These are phyloP conservation scores for Fistularia tabacaria DNA, from an alignment of 2,797 vertebrate genomes.

Conservation along the genomic window DNA sequence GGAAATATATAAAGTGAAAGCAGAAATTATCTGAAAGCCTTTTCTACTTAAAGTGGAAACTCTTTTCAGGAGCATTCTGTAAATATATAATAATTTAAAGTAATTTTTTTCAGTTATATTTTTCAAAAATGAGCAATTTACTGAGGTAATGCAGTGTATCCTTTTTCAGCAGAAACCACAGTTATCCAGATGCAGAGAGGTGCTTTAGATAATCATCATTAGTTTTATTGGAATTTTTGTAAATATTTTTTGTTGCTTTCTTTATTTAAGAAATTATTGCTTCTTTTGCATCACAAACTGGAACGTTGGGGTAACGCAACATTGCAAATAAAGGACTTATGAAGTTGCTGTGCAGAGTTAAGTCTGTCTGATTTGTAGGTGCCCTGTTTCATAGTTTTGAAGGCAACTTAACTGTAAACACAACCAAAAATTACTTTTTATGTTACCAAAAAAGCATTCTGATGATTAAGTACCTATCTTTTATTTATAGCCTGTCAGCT, in stretches of 20 bases:
- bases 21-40: slow-evolving; percentile 79
- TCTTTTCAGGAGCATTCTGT: slow-evolving; percentile 80
- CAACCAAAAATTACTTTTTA: too few species aligned
- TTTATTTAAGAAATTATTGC: slow-evolving; percentile 91
- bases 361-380: slow-evolving; percentile 1
- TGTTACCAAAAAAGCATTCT: too few species aligned
- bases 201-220: slow-evolving; percentile 88
- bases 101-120: slow-evolving; percentile 63
- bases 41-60: slow-evolving; percentile 80
- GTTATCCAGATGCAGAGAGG: slow-evolving; percentile 82
- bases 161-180: slow-evolving; percentile 70
- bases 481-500: too few species aligned
- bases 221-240: slow-evolving; percentile 87
- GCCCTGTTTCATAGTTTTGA: not conserved
- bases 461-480: too few species aligned
- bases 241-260: slow-evolving; percentile 88
- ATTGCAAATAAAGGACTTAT: slow-evolving; percentile 84
- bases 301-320: slow-evolving; percentile 79
- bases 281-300: slow-evolving; percentile 92
- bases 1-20: slow-evolving; percentile 63
- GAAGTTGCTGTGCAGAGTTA: slow-evolving; percentile 68
- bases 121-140: slow-evolving; percentile 70
- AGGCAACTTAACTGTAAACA: too few species aligned
- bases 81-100: slow-evolving; percentile 70
- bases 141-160: slow-evolving; percentile 77